These are phyloP conservation scores for Nephrotoma flavescens DNA, from an alignment of 2,888 invertebrate genomes.

Conservation along the genomic window DNA sequence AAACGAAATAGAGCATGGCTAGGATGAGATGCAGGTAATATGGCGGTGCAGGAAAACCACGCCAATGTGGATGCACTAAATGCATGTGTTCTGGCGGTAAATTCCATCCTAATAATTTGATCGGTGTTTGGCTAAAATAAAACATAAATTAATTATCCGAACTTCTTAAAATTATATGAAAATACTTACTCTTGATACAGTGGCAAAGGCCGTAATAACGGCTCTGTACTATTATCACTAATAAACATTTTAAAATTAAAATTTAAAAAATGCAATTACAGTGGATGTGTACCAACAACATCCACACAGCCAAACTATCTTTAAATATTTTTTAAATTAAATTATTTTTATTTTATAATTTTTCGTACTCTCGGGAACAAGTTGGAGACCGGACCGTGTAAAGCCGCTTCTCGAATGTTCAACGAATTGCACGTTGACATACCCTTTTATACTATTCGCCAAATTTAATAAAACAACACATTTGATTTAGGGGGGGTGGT, in stretches of 20 bases:
- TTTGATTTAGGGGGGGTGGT: not conserved
- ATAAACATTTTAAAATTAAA: not conserved
- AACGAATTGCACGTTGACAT: not conserved
- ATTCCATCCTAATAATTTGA: constrained; percentile 46
- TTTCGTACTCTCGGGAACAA: not conserved
- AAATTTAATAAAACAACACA: not conserved
- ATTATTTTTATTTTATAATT: not conserved
- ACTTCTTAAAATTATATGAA: not conserved
- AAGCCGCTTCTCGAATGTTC: constrained; percentile 1
- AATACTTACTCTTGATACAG: not conserved
- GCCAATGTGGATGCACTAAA: constrained; percentile 55
- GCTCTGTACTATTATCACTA: not conserved
- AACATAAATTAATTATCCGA: not conserved
- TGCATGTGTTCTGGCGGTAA: constrained; percentile 48
- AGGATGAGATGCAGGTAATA: constrained; percentile 50
- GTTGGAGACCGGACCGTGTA: not conserved
- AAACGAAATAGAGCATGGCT: constrained; percentile 46
- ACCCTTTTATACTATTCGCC: not conserved
- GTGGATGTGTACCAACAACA: not conserved
- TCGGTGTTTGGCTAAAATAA: not conserved
- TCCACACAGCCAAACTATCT: no score
- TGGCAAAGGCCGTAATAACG: not conserved
- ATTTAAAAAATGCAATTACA: not conserved
- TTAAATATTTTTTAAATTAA: not conserved
- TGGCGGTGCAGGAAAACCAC: constrained; percentile 46